Evolutionary conservation across 2,797 vertebrate species (phyloP).

Genomic region (Orientallactaga sibirica): DNA sequence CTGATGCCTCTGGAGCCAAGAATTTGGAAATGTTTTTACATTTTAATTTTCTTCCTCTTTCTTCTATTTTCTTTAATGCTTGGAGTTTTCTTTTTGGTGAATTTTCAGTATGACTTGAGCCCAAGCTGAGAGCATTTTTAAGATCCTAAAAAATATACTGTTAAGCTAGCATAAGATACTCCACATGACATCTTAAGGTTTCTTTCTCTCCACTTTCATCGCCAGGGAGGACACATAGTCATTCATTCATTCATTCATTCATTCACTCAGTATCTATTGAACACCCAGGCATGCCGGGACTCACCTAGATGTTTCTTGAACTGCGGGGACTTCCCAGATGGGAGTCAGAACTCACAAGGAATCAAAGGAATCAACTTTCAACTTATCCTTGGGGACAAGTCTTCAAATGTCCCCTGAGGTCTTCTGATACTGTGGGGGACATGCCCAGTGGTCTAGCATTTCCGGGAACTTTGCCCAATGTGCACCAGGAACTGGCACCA

Average conservation of each 20-base stretch:
- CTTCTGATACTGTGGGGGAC: background rate
- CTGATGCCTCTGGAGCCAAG: no score
- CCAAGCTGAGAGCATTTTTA: background rate
- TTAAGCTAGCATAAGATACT: background rate
- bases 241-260: background rate
- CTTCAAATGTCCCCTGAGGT: background rate
- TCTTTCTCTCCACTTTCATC: background rate
- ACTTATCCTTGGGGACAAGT: background rate
- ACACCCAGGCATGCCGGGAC: background rate
- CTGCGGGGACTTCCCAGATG: background rate
- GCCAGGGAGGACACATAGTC: background rate
- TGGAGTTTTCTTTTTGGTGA: constrained; percentile 2
- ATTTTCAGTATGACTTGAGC: background rate
- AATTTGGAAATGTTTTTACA: background rate
- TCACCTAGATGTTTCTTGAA: background rate
- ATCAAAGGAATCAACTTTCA: background rate
- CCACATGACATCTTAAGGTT: background rate
- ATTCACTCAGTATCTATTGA: background rate
- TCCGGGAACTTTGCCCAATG: background rate
- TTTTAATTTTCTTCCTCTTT: background rate
- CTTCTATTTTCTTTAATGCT: background rate
- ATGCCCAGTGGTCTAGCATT: background rate
- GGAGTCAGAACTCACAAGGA: background rate
- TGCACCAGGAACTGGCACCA: background rate
- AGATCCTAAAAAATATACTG: background rate